Evolutionary conservation across 2,797 vertebrate genomes (phyloP), one percentile per base, ranked within the genome.

Genomic region (Chaetodon trifasciatus): DNA sequence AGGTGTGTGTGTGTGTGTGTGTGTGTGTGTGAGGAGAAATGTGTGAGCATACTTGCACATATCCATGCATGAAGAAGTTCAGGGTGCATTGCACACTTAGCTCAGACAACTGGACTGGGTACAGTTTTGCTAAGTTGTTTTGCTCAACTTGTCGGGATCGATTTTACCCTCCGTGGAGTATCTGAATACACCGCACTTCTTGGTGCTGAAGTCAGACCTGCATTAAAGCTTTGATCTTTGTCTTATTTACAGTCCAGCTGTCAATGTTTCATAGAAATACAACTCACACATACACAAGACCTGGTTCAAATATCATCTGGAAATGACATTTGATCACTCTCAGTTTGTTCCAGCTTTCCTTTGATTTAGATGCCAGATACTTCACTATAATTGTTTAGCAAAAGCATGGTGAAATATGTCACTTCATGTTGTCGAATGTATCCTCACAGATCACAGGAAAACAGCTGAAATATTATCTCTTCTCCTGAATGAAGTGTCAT

Each of bases 221-320:
- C n/a, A 24, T 35, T 37, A 55, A 10, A 84, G 53, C 76, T 78
- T 82, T 82, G 74, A 78, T 71, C 56, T 69, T 72, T 69, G 47
- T 67, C 58, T 76, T 79, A 61, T 81, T 84, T 77, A 79, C 37
- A 46, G 19, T 70, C 52, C 58, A 82, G 82, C 77, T 86, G 84
- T 84, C 76, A 80, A n/a, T 71, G 60, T 64, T 77, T 84, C 61
- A 70, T 8, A 83, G 56, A 68, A 78, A 77, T 64, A 84, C 39
- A 82, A 58, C n/a, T 77, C 53, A 55, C 55, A 50, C 64, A 65
- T n/a, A n/a, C 17, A 72, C 13, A 40, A 52, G 56, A 19, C 35
- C 70, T 71, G 42, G 35, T 73, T 78, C 24, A 74, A 37, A 78
- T 80, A 63, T 82, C 50, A 81, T 76, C 50, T 85, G 60, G 72